These are phyloP conservation scores for Bombus sylvicola DNA, from an alignment of 1,140 invertebrate genomes.

Conservation along the genomic window DNA sequence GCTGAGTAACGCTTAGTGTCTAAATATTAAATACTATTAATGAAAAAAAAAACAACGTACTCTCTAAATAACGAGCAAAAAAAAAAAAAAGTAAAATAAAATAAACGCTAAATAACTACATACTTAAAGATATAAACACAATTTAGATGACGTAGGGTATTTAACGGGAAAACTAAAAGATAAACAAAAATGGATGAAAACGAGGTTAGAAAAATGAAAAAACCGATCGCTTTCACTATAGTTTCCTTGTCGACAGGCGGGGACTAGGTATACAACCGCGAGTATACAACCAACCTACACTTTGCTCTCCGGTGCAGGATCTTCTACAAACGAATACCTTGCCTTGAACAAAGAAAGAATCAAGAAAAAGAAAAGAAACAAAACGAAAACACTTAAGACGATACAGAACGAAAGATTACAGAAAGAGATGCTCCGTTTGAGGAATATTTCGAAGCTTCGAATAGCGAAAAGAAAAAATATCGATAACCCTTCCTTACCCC, in stretches of 20 bases:
- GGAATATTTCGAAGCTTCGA: constrained; percentile 30
- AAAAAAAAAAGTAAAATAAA: neutral
- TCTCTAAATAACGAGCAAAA: constrained; percentile 30
- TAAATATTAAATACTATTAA: constrained; percentile 56
- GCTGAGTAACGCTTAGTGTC: constrained; percentile 58
- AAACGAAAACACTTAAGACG: neutral
- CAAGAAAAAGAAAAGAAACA: neutral
- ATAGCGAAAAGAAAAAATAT: neutral
- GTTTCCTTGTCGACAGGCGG: constrained; percentile 13
- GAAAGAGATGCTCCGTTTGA: constrained; percentile 15
- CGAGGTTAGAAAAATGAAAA: neutral
- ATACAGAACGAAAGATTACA: constrained; percentile 5
- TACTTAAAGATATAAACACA: neutral
- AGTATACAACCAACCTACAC: constrained; percentile 13
- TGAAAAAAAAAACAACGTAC: constrained; percentile 30
- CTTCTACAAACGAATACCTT: neutral
- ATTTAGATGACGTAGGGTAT: constrained; percentile 56
- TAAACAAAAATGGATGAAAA: neutral
- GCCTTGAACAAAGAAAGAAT: neutral
- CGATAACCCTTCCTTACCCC: neutral
- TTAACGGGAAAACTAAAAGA: constrained; percentile 4
- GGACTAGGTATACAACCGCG: constrained; percentile 2
- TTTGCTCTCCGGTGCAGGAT: constrained; percentile 40
- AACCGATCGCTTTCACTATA: constrained; percentile 41
- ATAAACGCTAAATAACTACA: constrained; percentile 27